phyloP scores from a whole-genome alignment of 2,888 invertebrate genomes.

The Trilocha varians region DNA sequence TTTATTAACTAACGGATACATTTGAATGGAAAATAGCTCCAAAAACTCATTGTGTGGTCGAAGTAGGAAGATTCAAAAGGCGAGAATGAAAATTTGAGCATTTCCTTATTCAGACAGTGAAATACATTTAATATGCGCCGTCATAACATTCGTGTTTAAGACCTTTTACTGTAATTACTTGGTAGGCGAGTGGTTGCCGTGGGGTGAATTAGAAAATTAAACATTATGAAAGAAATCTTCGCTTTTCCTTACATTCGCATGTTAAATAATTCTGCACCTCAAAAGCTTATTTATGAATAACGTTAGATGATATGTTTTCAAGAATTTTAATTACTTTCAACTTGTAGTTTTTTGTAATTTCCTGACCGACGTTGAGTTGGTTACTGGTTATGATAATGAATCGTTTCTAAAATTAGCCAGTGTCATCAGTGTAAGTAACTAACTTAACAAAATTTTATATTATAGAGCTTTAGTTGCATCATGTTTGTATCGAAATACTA shows the following conservation, averaged over 20 bases:
- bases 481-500: no score
- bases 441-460: no score
- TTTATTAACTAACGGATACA: not conserved
- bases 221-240: constrained; percentile 61
- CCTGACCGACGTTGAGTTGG: no score
- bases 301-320: not conserved
- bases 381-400: no score
- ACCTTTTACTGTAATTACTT: constrained; percentile 70
- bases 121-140: constrained; percentile 70
- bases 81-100: constrained; percentile 45
- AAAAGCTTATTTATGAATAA: not conserved
- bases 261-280: constrained; percentile 11
- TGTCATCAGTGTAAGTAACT: no score
- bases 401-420: no score
- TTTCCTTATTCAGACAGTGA: constrained; percentile 42
- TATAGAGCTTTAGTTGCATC: no score
- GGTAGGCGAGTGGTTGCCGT: constrained; percentile 32
- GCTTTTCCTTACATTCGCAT: constrained; percentile 46
- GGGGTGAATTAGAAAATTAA: constrained; percentile 66
- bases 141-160: constrained; percentile 70
- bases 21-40: constrained; percentile 7
- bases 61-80: constrained; percentile 35
- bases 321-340: no score
- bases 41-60: constrained; percentile 55
- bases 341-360: no score